phyloP scores from a whole-genome alignment of 2,113 vertebrate genomes.

The Candoia aspera region DNA sequence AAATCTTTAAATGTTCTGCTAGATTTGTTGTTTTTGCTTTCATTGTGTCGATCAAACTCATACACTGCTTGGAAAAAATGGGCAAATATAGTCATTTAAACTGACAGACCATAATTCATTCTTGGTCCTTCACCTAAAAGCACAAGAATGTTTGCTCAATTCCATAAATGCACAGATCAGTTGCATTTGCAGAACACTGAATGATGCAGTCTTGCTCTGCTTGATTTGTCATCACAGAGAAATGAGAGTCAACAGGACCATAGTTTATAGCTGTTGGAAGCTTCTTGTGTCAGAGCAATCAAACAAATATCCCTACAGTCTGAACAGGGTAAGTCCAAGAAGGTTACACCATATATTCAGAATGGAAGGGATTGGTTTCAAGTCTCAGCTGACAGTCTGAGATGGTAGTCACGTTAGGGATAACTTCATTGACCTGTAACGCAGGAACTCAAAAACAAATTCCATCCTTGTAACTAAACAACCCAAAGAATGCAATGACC shows the following conservation, averaged over 20 bases:
- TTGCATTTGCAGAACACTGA: neutral
- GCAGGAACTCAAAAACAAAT: conserved; percentile 8
- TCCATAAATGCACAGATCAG: neutral
- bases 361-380: neutral
- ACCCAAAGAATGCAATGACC: neutral
- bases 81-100: neutral
- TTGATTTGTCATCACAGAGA: too few relatives aligned
- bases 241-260: neutral
- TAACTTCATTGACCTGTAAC: neutral
- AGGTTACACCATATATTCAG: neutral
- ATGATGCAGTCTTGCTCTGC: neutral
- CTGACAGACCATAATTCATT: neutral
- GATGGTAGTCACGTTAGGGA: neutral
- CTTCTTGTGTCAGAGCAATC: neutral
- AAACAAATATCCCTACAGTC: neutral
- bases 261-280: neutral
- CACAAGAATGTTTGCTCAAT: neutral
- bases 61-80: neutral
- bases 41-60: neutral
- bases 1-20: too few relatives aligned
- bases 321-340: neutral
- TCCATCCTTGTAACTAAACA: neutral
- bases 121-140: too few relatives aligned
- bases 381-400: neutral
- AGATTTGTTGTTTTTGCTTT: neutral